Evolutionary conservation across 2,113 vertebrate species (phyloP), one percentile per base, ranked within the genome.

Genomic region (Acanthisitta chloris): DNA sequence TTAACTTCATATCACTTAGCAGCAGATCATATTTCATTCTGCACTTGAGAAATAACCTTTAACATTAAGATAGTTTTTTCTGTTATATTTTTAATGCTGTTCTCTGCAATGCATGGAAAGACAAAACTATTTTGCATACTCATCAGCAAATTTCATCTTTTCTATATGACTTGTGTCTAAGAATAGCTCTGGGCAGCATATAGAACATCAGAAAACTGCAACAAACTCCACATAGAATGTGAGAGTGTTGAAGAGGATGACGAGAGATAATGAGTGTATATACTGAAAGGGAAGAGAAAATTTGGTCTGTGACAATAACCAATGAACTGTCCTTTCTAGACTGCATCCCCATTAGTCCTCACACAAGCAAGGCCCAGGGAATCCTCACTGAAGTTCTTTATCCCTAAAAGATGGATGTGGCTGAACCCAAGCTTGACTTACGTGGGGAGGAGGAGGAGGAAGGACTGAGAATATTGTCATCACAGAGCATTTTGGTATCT

Each of bases 381-480:
- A 49, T 31, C 14, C 25, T 17, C 17, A 5, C 0, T 12, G 4
- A 69, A 33, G 3, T 13, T 58, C 49, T 36, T 61, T 20, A 49
- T 82, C 52, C 25, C 33, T 38, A 57, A 59, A 36, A 81, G 43
- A 13, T 31, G 18, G 49, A 62, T 19, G 6, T 84, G 51, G 4
- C 48, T 76, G 45, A 79, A 71, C 7, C 6, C 19, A 31, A 61
- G 29, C 40, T 89, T 52, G 28, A 9, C 23, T 77, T 73, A 42
- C 20, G 21, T 0, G 3, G 11, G 4, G 2, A 73, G n/a, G 3
- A 45, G 4, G 2, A 73, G n/a, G 3, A 45, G 34, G 64, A 81
- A 65, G 24, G 33, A 10, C 66, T 70, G 45, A 80, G 12, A 69
- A 61, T 77, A 66, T 28, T 59, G 17, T 7, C 2, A 1, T 38